Base-by-base conservation (phyloP, 2,797 vertebrate species). In the Acestrorhynchus altus region DNA sequence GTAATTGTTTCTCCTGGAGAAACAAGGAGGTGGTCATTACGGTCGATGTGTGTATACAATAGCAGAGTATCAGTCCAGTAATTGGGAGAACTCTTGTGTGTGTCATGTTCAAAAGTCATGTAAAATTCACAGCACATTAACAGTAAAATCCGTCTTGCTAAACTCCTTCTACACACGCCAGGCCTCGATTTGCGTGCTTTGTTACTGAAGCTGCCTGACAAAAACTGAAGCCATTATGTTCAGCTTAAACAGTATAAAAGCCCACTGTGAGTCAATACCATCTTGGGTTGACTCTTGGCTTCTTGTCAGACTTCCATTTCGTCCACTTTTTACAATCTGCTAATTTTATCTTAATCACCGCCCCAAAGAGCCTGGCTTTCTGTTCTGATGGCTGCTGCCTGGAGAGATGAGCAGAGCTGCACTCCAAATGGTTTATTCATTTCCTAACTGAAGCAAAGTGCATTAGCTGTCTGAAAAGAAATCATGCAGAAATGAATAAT, bases 311-410 rank as follows among this genome's bases (percentile, higher is more conserved):
- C 79, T 88, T 88, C 79, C 90, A 86, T 81, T 92, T 89, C 90
- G 4, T 89, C 89, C 91, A 85, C 57, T 92, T 90, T 84, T 91
- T 87, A 90, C 87, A 93, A 94, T 92, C 89, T 90, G 89, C 84
- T 85, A 91, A 92, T 94, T 93, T 92, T 88, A 91, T 92, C 93
- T 94, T 94, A 93, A 95, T 95, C 93, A 94, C 90, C 93, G 88
- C 88, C 84, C 87, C 52, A 20, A 40, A 63, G 31, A 63, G 60
- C 18, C 10, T 5, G 18, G 35, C 35, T 8, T 10, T 4, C 60
- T 22, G 93, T 91, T 88, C 88, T 90, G 88, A 76, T 8, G 85
- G 84, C 88, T 63, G 47, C 15, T 59, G 22, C 46, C 46, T 16
- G 66, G 49, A 31, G 40, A 49, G 26, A 56, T 49, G 39, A 69